These are phyloP conservation scores for Stegana nigrithorax DNA, from an alignment of 2,888 invertebrate species.

Conservation along the genomic window DNA sequence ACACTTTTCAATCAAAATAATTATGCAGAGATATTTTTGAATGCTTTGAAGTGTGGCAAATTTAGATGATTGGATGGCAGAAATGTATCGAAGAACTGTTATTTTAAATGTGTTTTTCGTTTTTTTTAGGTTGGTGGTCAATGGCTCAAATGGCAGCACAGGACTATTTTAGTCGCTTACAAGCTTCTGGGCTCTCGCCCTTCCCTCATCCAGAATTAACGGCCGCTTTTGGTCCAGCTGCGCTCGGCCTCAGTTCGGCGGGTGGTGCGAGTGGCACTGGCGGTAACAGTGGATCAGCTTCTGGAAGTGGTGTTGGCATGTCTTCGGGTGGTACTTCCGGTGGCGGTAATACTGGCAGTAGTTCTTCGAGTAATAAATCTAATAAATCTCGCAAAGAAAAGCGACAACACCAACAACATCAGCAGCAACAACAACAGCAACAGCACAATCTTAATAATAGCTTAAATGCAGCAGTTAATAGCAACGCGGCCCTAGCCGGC, in stretches of 20 bases:
- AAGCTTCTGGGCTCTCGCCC: constrained; percentile 81
- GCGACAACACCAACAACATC: constrained; percentile 61
- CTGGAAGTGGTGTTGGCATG: constrained; percentile 36
- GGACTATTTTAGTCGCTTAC: constrained; percentile 86
- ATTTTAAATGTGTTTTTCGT: constrained; percentile 10
- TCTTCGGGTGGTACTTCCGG: constrained; percentile 54
- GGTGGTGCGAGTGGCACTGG: constrained; percentile 52
- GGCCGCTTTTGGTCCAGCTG: constrained; percentile 70
- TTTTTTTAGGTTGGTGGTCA: constrained; percentile 84
- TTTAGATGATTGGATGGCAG: no score
- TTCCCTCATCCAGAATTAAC: constrained; percentile 77
- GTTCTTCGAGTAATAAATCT: constrained; percentile 62
- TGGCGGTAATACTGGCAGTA: constrained; percentile 50
- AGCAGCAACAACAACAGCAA: constrained; percentile 55
- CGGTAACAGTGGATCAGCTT: constrained; percentile 59
- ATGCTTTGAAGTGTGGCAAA: no score
- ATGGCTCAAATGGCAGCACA: constrained; percentile 92
- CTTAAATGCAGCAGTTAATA: constrained; percentile 61
- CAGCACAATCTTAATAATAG: constrained; percentile 65
- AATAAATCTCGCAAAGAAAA: constrained; percentile 67
- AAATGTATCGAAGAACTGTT: no score
- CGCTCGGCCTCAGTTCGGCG: constrained; percentile 55
- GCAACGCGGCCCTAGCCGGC: constrained; percentile 60
- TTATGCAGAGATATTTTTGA: no score
- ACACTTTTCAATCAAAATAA: neutral